Evolutionary conservation across 2,888 invertebrate genomes (phyloP), one percentile per base, ranked within the genome.

Genomic region (Meiosimyza platycephala): DNA sequence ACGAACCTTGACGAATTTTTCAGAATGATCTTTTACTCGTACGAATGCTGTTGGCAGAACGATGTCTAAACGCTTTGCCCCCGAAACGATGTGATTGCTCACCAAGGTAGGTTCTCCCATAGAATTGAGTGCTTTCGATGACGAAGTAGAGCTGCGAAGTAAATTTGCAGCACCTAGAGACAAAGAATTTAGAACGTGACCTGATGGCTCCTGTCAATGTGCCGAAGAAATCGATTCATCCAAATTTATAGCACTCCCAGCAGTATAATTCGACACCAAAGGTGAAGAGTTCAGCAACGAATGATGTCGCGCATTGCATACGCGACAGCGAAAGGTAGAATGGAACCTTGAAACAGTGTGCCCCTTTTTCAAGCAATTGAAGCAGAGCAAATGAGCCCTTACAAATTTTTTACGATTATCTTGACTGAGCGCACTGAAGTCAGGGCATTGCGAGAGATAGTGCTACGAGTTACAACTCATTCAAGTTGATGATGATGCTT

Each of bases 1-100:
- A 33, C 70, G 22, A 51, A 33, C 47, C 33, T 63, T 5, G 50
- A 63, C 16, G 48, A 28, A 69, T 59, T 70, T 33, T 54, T 62
- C 60, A 18, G 11, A 51, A 33, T 18, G 33, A n/a, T 54, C 66
- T 15, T 18, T 11, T 22, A 55, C 51, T 18, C 52, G 40, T 18
- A 67, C 67, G 40, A 67, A 40, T 12, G 67, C 55, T 18, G 28
- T 52, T 33, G 33, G 33, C 40, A 40, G n/a, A n/a, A n/a, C n/a
- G n/a, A n/a, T n/a, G n/a, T n/a, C n/a, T n/a, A n/a, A n/a, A n/a
- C n/a, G n/a, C 7, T 57, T 15, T 18, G n/a, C 18, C 7, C 47
- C 13, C 9, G 47, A 33, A 57, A 55, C 18, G 12, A 28, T 67
- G 65, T 50, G 51, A 51, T 65, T 65, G 28, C n/a, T 65, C 11